A percentile compares a stretch with the other conserved stretches of the same genome.
Evolutionary conservation across 2,113 vertebrate genomes (phyloP).

Genomic region (Aspiorhynchus laticeps): DNA sequence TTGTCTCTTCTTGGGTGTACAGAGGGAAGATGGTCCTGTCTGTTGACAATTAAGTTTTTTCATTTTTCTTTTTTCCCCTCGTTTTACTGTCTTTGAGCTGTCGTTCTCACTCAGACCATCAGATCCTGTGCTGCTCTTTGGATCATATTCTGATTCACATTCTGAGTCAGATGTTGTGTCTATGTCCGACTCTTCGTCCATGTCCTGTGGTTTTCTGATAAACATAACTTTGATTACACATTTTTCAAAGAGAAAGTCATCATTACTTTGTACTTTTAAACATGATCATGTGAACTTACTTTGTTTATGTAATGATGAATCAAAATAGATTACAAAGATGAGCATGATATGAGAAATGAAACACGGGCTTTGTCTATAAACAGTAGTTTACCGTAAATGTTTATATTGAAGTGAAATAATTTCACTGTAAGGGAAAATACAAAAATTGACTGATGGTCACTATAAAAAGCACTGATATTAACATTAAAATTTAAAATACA

Average conservation of each 20-base stretch:
- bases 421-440: not conserved
- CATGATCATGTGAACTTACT: not conserved
- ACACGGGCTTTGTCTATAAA: not conserved
- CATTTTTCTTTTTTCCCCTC: not conserved
- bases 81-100: not conserved
- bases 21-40: not conserved
- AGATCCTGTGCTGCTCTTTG: not conserved
- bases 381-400: not conserved
- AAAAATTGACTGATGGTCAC: not conserved
- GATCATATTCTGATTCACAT: not conserved
- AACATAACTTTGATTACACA: not conserved
- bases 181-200: not conserved
- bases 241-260: not conserved
- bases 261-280: not conserved
- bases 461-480: not conserved
- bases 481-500: not conserved
- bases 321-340: not conserved
- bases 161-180: not conserved
- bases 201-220: not conserved
- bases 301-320: not conserved
- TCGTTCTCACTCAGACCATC: not conserved
- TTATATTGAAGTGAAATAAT: not conserved
- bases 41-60: slow-evolving; percentile 4
- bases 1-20: not conserved
- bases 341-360: not conserved